Conservation (phyloP, 2,113 vertebrate species). For the Taurulus bubalis region DNA sequence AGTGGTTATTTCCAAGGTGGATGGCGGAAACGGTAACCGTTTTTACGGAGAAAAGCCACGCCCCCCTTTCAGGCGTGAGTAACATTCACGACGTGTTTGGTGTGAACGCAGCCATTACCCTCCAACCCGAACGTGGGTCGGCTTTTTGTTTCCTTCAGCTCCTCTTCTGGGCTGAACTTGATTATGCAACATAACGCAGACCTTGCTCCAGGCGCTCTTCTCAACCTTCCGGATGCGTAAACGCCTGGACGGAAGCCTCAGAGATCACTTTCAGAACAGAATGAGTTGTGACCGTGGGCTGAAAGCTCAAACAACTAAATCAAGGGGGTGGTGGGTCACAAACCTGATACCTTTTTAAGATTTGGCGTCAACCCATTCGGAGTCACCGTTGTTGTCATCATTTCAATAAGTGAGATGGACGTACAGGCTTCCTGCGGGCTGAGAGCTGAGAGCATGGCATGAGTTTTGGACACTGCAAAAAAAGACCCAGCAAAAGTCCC, state of each 20-base stretch:
- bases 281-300: no score
- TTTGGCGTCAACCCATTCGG: background rate
- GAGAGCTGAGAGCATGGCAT: conserved; percentile 28
- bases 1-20: no score
- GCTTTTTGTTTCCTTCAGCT: conserved; percentile 57
- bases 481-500: conserved; percentile 13
- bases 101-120: no score
- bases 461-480: conserved; percentile 5
- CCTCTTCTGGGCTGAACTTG: conserved; percentile 64
- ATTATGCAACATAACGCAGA: conserved; percentile 79
- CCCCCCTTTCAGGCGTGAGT: no score
- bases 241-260: conserved; percentile 15
- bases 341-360: conserved; percentile 9
- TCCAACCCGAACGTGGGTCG: no score
- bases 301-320: background rate
- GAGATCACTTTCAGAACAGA: background rate
- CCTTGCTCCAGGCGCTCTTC: conserved; percentile 56
- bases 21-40: no score
- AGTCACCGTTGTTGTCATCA: conserved; percentile 27
- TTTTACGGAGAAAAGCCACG: no score
- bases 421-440: conserved; percentile 25
- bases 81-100: no score
- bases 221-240: conserved; percentile 18
- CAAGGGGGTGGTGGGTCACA: no score
- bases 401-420: conserved; percentile 29